phyloP scores from a whole-genome alignment of 2,888 invertebrate species.

The Uropetala carovei region DNA sequence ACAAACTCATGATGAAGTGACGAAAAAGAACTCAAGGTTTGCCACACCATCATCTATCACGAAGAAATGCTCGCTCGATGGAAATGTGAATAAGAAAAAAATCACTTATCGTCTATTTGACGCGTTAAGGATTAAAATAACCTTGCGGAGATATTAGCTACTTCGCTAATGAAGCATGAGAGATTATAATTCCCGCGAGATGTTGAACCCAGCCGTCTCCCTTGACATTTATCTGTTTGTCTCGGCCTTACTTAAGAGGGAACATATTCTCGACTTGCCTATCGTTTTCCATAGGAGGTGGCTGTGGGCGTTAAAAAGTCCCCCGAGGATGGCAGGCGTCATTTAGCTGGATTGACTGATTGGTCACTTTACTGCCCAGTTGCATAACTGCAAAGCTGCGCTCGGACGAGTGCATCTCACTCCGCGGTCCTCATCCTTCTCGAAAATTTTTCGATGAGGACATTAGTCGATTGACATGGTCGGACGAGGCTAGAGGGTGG shows the following conservation, averaged over 20 bases:
- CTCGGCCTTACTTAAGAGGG: constrained; percentile 13
- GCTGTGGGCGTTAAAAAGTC: constrained; percentile 35
- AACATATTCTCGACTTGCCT: constrained; percentile 36
- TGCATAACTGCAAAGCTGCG: constrained; percentile 47
- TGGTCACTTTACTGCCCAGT: constrained; percentile 41
- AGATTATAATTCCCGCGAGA: neutral
- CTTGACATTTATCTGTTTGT: constrained; percentile 3
- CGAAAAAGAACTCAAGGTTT: too few species aligned
- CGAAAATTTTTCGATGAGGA: neutral
- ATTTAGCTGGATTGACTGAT: constrained; percentile 55
- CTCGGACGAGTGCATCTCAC: constrained; percentile 8
- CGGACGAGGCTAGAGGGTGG: neutral
- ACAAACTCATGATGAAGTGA: too few species aligned
- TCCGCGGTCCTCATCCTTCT: constrained; percentile 4
- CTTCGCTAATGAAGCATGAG: neutral
- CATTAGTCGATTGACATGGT: constrained; percentile 35
- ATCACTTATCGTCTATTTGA: neutral
- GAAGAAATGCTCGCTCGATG: too few species aligned
- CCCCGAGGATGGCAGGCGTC: constrained; percentile 11
- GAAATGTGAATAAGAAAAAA: too few species aligned
- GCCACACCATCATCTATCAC: too few species aligned
- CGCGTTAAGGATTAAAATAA: neutral
- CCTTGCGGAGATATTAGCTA: neutral
- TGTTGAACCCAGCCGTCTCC: neutral
- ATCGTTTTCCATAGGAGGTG: constrained; percentile 45